These are phyloP conservation scores for Chiroxiphia lanceolata DNA, from an alignment of 2,797 vertebrate genomes.

Conservation along the genomic window DNA sequence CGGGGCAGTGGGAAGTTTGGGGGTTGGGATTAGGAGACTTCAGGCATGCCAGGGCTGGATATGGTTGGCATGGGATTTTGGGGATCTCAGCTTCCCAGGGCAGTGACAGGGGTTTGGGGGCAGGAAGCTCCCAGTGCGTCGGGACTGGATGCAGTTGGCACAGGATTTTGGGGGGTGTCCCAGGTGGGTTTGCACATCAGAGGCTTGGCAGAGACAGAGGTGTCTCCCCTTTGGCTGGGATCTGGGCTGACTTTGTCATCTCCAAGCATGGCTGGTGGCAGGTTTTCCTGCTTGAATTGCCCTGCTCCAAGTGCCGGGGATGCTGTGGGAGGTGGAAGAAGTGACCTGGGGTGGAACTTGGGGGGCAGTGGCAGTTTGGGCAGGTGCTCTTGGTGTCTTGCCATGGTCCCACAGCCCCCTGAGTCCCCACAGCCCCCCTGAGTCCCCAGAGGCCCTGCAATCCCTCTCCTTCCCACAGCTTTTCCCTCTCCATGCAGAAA, in stretches of 20 bases:
- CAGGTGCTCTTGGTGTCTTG: rapidly evolving
- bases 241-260: rapidly evolving
- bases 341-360: rapidly evolving
- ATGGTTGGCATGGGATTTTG: rapidly evolving
- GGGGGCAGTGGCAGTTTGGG: neutral
- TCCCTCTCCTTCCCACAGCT: neutral
- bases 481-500: rapidly evolving
- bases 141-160: rapidly evolving
- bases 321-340: rapidly evolving
- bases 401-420: rapidly evolving
- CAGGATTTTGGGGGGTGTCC: neutral
- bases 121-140: neutral
- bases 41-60: neutral
- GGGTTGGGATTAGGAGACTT: neutral
- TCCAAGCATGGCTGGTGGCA: rapidly evolving
- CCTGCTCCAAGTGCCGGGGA: neutral
- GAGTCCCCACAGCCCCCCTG: neutral
- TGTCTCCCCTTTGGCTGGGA: neutral
- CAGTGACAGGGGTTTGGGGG: neutral
- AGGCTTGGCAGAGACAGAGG: rapidly evolving
- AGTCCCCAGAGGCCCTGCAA: neutral
- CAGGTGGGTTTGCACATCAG: too few relatives aligned
- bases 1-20: rapidly evolving
- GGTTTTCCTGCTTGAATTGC: neutral
- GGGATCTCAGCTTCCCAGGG: neutral